Evolutionary conservation across 2,888 invertebrate genomes (phyloP).

Genomic region (Clepsis dumicolana): DNA sequence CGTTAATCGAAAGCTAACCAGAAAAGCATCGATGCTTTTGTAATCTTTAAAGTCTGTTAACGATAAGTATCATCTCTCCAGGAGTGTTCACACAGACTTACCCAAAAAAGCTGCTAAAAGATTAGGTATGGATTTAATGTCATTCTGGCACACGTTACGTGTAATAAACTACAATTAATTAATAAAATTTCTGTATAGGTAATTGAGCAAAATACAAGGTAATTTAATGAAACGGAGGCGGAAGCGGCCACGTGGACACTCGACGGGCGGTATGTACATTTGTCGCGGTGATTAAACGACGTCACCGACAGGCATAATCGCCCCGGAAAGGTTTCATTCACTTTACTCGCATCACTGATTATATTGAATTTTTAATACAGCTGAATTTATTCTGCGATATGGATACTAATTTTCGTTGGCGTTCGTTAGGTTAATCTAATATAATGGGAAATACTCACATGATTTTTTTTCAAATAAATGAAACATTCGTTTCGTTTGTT

Average conservation of each 20-base stretch:
- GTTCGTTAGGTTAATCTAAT: not conserved
- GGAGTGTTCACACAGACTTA: not conserved
- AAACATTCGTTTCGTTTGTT: too few species aligned
- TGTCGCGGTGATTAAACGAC: constrained; percentile 70
- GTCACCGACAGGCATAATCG: constrained; percentile 58
- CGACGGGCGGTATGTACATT: constrained; percentile 66
- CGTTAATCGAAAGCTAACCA: too few species aligned
- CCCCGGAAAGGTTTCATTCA: constrained; percentile 48
- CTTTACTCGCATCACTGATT: constrained; percentile 46
- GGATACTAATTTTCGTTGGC: not conserved
- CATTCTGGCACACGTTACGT: not conserved
- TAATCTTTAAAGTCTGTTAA: too few species aligned
- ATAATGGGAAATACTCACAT: too few species aligned
- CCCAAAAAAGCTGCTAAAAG: not conserved
- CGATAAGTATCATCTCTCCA: not conserved
- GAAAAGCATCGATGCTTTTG: too few species aligned
- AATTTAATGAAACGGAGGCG: constrained; percentile 29
- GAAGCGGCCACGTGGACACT: constrained; percentile 50
- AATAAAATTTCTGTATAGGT: constrained; percentile 3
- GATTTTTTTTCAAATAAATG: too few species aligned
- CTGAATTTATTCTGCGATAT: constrained; percentile 2
- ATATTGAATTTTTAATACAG: constrained; percentile 20
- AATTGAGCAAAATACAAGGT: constrained; percentile 29
- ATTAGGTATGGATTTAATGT: not conserved
- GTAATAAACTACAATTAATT: not conserved